Base-by-base conservation (phyloP, 2,888 invertebrate genomes). In the Gymnocheta viridis region DNA sequence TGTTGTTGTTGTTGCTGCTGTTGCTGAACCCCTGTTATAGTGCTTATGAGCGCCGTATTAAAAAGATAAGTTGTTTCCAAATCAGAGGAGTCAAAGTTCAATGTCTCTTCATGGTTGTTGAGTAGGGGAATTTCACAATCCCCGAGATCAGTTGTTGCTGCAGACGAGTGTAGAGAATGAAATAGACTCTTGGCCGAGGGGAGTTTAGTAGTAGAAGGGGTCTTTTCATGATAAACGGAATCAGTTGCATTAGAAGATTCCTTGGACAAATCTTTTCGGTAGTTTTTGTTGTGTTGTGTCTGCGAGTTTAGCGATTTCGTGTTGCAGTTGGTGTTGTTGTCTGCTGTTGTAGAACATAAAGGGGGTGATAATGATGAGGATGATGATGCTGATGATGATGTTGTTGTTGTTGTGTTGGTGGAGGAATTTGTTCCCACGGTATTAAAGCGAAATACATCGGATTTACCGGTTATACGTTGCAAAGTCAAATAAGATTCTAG, bases 401-500 rank as follows among this genome's bases (percentile, higher is more conserved):
- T 10, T 24, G 83, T 41, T 44, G 69, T 17, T 51, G 73, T 35
- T 38, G 72, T 19, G 47, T 78, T 79, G 32, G 74, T 22, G n/a
- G 64, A 44, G n/a, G 74, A 51, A 82, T 74, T 66, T 44, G 74
- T 67, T 85, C 76, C 74, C 86, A 83, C 58, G 84, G 86, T 80
- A 81, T 86, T 89, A 70, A 91, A 91, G 89, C 95, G 94, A 86
- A 95, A 91, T 80, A 95, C 95, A 89, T 95, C 95, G 89, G 95
- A 94, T 89, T 95, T 94, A 58, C 93, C 92, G 64, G 96, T 96
- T 70, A 97, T 93, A 86, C 96, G 94, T 92, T 97, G 97, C 85
- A 97, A 92, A 64, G 96, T 95, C 91, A 97, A 93, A 93, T 97
- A 97, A 56, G 96, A 96, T 93, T 97, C 97, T 83, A 97, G 92